These are phyloP conservation scores for Rhinichthys klamathensis DNA, from an alignment of 2,113 vertebrate genomes.

Conservation along the genomic window DNA sequence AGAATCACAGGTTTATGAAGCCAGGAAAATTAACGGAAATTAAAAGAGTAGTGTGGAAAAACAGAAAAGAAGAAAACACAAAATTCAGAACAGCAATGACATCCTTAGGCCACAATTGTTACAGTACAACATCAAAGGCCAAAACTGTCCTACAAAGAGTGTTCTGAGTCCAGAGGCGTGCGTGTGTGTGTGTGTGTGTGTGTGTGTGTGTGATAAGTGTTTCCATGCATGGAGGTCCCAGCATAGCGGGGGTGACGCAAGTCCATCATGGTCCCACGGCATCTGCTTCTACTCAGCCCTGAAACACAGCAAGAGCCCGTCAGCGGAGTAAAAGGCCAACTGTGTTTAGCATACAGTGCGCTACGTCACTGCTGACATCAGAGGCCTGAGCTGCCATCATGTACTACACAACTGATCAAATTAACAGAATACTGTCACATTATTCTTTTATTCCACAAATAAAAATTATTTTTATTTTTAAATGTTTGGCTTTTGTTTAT, in stretches of 20 bases:
- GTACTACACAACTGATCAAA: not conserved
- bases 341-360: too few relatives aligned
- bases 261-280: conserved; percentile 31
- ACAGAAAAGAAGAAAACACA: conserved; percentile 48
- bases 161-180: conserved; percentile 44
- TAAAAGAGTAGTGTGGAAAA: conserved; percentile 36
- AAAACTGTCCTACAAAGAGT: conserved; percentile 54
- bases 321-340: conserved; percentile 7
- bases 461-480: too few relatives aligned
- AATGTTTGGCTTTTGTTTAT: too few relatives aligned
- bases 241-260: conserved; percentile 32
- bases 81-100: conserved; percentile 67
- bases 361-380: too few relatives aligned
- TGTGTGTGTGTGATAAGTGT: conserved; percentile 11
- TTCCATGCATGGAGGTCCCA: conserved; percentile 46
- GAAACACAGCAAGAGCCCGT: conserved; percentile 34
- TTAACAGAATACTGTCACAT: not conserved
- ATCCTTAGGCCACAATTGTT: conserved; percentile 70
- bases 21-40: conserved; percentile 57
- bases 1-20: conserved; percentile 74
- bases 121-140: conserved; percentile 75
- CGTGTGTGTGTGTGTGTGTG: conserved; percentile 33
- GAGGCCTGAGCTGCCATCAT: too few relatives aligned
- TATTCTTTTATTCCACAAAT: not conserved
- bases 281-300: conserved; percentile 47